Evolutionary conservation across 2,888 invertebrate genomes (phyloP), one percentile per base, ranked within the genome.

Genomic region (Drosophila borborema): DNA sequence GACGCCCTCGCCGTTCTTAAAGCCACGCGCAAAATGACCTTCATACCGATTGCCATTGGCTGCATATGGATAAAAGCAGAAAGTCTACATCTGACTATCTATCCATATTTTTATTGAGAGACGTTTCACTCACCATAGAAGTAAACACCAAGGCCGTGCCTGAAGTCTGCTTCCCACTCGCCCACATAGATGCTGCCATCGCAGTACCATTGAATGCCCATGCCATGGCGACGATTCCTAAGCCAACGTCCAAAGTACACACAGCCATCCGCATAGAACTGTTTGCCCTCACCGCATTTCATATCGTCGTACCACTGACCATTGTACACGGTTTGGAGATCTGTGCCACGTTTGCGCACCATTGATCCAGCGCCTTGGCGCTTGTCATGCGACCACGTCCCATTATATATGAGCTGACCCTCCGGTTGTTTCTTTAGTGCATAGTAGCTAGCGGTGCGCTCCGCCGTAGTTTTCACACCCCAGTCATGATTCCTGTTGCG

Each of bases 31-130:
- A 67, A 92, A 93, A 38, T 89, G 80, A 12, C 93, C 93, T 69
- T 93, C 92, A 77, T 92, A 93, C 6, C 92, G 91, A 74, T 93
- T 92, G 3, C 91, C 91, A 83, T 93, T 93, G 9, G 74, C 93
- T 92, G 31, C 1, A 14, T 7, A 41, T 36, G 20, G 2, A 34
- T 18, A 53, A 31, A 14, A 1, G 46, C 10, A 20, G 7, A n/a
- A 12, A 18, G 9, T 20, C 38, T 14, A 6, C 6, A 12, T 40
- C 20, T 9, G 23, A 31, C n/a, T 23, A n/a, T 23, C 5, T 6
- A 28, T n/a, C n/a, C 3, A 8, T 3, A 9, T 3, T 56, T 2
- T 4, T 2, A 9, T 20, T 8, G 1, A 14, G 9, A 16, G 8
- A 9, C 18, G 8, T 5, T 38, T 3, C n/a, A 74, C 82, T 59